phyloP scores from a whole-genome alignment of 2,797 vertebrate species.

The Melanotaenia trifasciata region DNA sequence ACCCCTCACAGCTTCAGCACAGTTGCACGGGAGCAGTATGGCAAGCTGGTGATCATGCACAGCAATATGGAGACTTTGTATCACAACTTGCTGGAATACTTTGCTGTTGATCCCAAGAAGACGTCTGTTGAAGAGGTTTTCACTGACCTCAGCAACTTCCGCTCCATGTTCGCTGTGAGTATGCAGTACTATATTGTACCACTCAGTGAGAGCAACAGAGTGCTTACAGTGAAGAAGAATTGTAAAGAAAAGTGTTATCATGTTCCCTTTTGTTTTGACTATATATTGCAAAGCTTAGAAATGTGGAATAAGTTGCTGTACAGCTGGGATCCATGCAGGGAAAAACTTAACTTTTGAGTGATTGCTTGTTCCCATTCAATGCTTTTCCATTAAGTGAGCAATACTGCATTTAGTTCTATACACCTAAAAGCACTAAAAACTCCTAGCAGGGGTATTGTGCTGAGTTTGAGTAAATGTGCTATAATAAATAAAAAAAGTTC shows the following conservation, averaged over 20 bases:
- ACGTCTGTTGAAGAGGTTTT: conserved; percentile 95
- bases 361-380: neutral
- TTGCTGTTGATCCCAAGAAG: conserved; percentile 92
- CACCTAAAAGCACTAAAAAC: neutral
- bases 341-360: neutral
- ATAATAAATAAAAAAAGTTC: neutral
- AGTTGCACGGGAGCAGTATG: conserved; percentile 88
- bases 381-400: neutral
- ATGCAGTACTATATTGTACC: neutral
- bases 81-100: conserved; percentile 89
- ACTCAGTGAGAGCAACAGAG: neutral
- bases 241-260: neutral
- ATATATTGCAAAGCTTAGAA: neutral
- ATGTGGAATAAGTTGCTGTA: neutral
- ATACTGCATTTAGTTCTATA: neutral
- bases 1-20: conserved; percentile 87
- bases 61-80: conserved; percentile 91
- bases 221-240: neutral
- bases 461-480: neutral
- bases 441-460: neutral
- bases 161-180: conserved; percentile 91
- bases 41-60: conserved; percentile 89
- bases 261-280: neutral
- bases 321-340: neutral
- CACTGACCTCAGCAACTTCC: conserved; percentile 94